Evolutionary conservation across 2,888 invertebrate species (phyloP).

Genomic region (Athalia cordata): DNA sequence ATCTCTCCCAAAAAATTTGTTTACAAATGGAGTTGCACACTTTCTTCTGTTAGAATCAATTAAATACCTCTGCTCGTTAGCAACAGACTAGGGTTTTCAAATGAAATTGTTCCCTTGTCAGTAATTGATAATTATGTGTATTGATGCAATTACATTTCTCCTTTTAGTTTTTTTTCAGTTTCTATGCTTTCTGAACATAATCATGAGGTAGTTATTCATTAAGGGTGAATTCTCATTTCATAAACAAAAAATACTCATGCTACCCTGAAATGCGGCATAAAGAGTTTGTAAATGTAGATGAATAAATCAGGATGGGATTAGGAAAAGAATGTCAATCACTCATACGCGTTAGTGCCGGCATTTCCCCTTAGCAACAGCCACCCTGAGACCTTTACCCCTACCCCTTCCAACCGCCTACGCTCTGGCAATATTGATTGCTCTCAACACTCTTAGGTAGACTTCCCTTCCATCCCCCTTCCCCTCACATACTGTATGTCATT

Average conservation of each 20-base stretch:
- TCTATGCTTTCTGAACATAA: no score
- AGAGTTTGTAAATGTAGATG: not conserved
- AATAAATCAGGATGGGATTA: not conserved
- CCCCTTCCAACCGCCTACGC: conserved; percentile 33
- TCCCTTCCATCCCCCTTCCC: not conserved
- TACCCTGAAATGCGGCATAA: no score
- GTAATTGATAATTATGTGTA: no score
- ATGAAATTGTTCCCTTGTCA: no score
- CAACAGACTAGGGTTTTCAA: no score
- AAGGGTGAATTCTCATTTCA: no score
- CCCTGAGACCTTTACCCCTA: conserved; percentile 28
- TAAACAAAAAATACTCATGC: no score
- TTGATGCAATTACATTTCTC: no score
- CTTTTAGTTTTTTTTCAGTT: no score
- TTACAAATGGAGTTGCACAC: not conserved
- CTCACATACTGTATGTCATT: not conserved
- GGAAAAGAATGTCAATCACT: not conserved
- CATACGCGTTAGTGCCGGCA: conserved; percentile 7
- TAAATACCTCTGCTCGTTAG: not conserved
- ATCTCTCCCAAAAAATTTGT: not conserved
- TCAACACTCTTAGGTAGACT: conserved; percentile 27
- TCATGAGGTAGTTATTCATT: no score
- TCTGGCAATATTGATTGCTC: conserved; percentile 41
- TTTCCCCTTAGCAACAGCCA: conserved; percentile 44
- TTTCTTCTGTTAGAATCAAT: conserved; percentile 2